A percentile compares a stretch with the other conserved stretches of the same genome.
Evolutionary conservation across 2,113 vertebrate genomes (phyloP).

Genomic region (Oenanthe oenanthe): DNA sequence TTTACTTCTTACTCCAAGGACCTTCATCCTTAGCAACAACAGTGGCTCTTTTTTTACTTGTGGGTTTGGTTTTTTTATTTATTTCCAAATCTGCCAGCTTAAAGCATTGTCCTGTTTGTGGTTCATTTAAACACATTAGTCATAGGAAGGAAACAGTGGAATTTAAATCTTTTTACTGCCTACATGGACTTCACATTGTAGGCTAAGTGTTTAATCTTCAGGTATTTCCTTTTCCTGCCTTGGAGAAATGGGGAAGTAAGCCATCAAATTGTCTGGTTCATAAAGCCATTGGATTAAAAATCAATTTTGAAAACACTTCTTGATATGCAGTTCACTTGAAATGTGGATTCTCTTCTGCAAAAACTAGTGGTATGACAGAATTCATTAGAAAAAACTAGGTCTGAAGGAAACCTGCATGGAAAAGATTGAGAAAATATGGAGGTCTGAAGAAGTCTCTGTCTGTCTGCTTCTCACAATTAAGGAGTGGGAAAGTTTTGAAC

Average conservation of each 20-base stretch:
- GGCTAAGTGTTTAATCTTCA: neutral
- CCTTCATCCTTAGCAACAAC: neutral
- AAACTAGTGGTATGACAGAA: neutral
- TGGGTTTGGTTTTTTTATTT: neutral
- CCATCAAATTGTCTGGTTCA: neutral
- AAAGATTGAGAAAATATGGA: neutral
- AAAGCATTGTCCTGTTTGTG: constrained; percentile 8
- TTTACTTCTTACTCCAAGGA: neutral
- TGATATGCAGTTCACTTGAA: neutral
- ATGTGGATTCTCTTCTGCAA: neutral
- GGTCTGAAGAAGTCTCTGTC: neutral
- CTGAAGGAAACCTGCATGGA: neutral
- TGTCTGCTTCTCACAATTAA: neutral
- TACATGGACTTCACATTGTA: neutral
- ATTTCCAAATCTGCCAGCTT: neutral
- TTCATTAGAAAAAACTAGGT: neutral
- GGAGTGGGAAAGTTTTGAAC: neutral
- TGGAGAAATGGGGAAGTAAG: neutral
- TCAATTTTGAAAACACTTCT: neutral
- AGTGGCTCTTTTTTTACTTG: neutral
- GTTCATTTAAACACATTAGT: neutral
- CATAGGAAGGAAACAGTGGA: neutral
- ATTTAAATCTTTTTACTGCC: neutral
- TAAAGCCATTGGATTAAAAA: neutral
- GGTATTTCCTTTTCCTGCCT: neutral